phyloP scores from a whole-genome alignment of 2,888 invertebrate genomes.

The Molorchus minor region DNA sequence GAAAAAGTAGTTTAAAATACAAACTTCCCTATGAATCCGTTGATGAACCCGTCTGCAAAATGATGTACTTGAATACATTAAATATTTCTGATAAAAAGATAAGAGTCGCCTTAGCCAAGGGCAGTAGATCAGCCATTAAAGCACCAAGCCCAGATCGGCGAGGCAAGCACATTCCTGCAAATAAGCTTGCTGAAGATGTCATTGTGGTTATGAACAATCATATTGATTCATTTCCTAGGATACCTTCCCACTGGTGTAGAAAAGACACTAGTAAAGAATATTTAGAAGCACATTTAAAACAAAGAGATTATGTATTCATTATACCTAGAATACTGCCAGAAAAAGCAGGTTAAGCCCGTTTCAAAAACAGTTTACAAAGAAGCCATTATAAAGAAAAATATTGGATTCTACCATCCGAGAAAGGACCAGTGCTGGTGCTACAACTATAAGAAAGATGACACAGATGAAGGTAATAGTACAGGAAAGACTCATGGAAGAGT shows the following conservation, averaged over 20 bases:
- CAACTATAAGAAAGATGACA: slow-evolving; percentile 7
- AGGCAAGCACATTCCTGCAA: slow-evolving; percentile 21
- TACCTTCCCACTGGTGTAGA: slow-evolving; percentile 18
- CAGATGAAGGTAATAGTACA: too few species aligned
- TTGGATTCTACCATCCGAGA: slow-evolving; percentile 19
- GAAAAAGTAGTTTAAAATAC: background rate
- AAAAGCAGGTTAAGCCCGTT: slow-evolving; percentile 12
- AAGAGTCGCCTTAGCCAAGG: slow-evolving; percentile 10
- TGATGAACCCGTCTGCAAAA: slow-evolving; percentile 12
- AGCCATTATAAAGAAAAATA: slow-evolving; percentile 16
- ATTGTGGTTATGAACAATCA: slow-evolving; percentile 14
- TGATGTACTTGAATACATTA: background rate
- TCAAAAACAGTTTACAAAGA: slow-evolving; percentile 10
- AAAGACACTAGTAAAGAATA: slow-evolving; percentile 22
- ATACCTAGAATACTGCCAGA: slow-evolving; percentile 16
- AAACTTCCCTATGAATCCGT: background rate
- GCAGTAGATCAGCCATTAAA: slow-evolving; percentile 13
- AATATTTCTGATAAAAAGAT: background rate
- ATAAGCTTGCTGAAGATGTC: slow-evolving; percentile 11
- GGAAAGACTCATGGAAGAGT: slow-evolving; percentile 5
- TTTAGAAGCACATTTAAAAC: slow-evolving; percentile 16
- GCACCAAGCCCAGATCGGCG: slow-evolving; percentile 22
- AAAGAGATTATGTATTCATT: slow-evolving; percentile 24
- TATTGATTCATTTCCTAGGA: slow-evolving; percentile 22
- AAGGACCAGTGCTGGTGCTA: slow-evolving; percentile 25